Evolutionary conservation across 1,140 invertebrate species (phyloP).

Genomic region (Tyrophagus putrescentiae): DNA sequence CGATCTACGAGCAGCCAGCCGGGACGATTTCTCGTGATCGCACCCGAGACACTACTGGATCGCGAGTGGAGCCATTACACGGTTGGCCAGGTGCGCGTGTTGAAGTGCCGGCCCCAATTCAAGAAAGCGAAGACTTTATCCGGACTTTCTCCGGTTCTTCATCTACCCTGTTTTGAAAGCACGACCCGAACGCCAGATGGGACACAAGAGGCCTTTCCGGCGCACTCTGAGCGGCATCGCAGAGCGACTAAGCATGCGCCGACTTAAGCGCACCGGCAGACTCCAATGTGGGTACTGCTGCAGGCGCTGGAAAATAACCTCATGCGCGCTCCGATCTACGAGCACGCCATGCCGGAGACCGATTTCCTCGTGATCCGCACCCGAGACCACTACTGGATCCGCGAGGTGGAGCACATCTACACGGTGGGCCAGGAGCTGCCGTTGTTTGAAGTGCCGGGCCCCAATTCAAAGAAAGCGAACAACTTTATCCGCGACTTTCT

Average conservation of each 20-base stretch:
- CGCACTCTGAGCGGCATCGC: conserved; percentile 69
- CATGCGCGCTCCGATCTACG: conserved; percentile 88
- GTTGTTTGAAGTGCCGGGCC: conserved; percentile 92
- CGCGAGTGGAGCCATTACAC: conserved; percentile 75
- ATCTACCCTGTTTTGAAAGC: conserved; percentile 97
- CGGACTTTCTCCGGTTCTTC: conserved; percentile 94
- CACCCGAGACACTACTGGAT: conserved; percentile 49
- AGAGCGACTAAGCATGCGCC: conserved; percentile 44
- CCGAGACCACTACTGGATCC: conserved; percentile 48
- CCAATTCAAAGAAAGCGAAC: conserved; percentile 95
- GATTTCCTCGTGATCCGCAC: conserved; percentile 92
- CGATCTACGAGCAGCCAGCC: conserved; percentile 77
- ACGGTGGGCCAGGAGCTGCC: conserved; percentile 91
- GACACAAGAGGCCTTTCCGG: conserved; percentile 88
- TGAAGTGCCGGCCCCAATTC: conserved; percentile 99
- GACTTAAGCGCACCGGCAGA: conserved; percentile 77
- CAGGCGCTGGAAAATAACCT: conserved; percentile 90
- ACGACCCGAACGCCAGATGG: conserved; percentile 66
- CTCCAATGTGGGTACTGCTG: conserved; percentile 55
- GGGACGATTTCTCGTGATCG: conserved; percentile 81
- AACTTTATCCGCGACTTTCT: conserved; percentile 96
- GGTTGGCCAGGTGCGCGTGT: conserved; percentile 85
- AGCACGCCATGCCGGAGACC: conserved; percentile 58
- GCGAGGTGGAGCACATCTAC: conserved; percentile 76
- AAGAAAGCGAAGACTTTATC: conserved; percentile 95